phyloP scores from a whole-genome alignment of 2,797 vertebrate genomes.

The Artibeus jamaicensis region DNA sequence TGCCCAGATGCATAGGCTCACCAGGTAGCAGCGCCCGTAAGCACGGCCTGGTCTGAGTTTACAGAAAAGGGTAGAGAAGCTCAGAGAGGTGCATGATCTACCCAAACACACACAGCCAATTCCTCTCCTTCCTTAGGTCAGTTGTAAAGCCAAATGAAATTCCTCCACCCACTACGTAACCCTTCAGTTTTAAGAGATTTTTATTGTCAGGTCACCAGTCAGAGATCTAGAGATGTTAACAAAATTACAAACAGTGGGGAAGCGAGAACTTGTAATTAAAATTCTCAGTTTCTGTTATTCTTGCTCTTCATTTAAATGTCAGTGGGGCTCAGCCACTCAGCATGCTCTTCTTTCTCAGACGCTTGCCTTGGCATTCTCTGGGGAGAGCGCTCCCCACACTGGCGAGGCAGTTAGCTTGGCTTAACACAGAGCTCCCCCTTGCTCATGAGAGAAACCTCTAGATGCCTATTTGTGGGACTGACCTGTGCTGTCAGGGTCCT shows the following conservation, averaged over 20 bases:
- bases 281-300: neutral
- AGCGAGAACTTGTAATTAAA: constrained; percentile 27
- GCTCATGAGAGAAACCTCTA: neutral
- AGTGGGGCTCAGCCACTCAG: neutral
- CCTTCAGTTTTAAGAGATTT: constrained; percentile 26
- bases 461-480: neutral
- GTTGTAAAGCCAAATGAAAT: neutral
- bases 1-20: neutral
- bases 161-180: neutral
- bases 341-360: neutral
- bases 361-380: neutral
- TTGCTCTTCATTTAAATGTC: neutral
- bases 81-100: neutral
- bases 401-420: neutral
- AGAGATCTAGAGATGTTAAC: neutral
- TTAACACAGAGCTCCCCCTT: neutral
- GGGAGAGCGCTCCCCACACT: neutral
- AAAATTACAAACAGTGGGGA: neutral
- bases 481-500: neutral
- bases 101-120: neutral
- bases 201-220: neutral
- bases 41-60: neutral
- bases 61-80: neutral
- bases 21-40: rapidly evolving
- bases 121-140: neutral